Conservation (phyloP, 2,113 vertebrate species). For the Taurulus bubalis region DNA sequence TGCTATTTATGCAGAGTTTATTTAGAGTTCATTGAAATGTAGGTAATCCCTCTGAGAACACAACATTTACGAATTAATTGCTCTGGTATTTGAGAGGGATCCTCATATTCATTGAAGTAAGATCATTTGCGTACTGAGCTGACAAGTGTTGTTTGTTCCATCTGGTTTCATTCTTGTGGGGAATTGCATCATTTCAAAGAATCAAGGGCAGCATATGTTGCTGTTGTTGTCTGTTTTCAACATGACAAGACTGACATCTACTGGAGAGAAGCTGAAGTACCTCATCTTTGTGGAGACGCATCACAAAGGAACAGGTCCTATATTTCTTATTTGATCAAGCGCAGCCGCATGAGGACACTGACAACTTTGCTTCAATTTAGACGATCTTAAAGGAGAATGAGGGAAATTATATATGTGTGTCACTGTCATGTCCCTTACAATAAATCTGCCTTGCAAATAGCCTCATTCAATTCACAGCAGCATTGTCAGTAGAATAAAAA, state of each 20-base stretch:
- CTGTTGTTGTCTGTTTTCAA: background rate
- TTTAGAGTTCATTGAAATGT: background rate
- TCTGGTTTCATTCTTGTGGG: background rate
- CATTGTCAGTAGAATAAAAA: constrained; percentile 1
- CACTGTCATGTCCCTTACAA: background rate
- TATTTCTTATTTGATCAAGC: background rate
- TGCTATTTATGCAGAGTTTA: background rate
- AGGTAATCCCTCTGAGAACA: background rate
- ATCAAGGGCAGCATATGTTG: background rate
- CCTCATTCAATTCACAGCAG: constrained; percentile 4
- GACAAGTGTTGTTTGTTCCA: constrained; percentile 9
- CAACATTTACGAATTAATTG: background rate
- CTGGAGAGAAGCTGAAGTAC: constrained; percentile 48
- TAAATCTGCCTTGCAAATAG: constrained; percentile 4
- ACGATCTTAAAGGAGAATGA: background rate
- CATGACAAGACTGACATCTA: constrained; percentile 70
- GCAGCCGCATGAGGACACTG: background rate
- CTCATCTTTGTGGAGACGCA: background rate
- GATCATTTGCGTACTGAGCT: background rate
- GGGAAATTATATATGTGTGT: background rate
- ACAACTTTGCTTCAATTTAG: background rate
- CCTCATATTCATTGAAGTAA: background rate
- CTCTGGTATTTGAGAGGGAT: background rate
- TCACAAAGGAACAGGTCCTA: background rate
- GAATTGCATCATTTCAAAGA: background rate